phyloP scores from a whole-genome alignment of 2,888 invertebrate species.

The Drosophila leonis region DNA sequence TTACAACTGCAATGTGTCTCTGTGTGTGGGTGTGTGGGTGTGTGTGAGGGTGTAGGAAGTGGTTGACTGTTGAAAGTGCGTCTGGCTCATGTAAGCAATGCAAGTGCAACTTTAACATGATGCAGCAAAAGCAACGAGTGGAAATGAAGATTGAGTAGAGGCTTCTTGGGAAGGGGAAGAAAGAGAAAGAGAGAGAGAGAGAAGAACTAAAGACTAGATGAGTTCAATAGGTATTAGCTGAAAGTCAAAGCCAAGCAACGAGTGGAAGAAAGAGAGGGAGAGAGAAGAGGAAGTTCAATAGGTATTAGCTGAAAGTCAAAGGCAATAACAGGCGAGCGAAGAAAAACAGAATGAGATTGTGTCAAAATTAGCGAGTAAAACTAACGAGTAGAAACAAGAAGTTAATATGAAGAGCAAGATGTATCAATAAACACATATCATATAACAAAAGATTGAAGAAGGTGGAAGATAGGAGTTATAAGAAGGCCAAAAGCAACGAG shows the following conservation, averaged over 20 bases:
- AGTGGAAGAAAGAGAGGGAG: background rate
- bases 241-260: background rate
- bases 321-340: background rate
- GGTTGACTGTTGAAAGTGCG: background rate
- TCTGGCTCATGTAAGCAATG: background rate
- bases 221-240: background rate
- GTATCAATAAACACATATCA: no score
- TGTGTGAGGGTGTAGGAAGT: constrained; percentile 1
- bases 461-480: background rate
- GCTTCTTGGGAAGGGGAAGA: background rate
- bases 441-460: background rate
- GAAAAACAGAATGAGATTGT: background rate
- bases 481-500: no score
- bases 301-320: background rate
- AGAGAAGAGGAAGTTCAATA: background rate
- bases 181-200: background rate
- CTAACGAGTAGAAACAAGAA: background rate
- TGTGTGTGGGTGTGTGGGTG: background rate
- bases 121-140: background rate
- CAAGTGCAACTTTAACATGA: background rate
- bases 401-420: background rate
- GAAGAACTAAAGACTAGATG: background rate
- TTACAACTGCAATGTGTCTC: constrained; percentile 7
- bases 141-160: background rate
- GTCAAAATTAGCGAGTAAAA: background rate